phyloP scores from a whole-genome alignment of 2,888 invertebrate species.

The Lycia hirtaria region DNA sequence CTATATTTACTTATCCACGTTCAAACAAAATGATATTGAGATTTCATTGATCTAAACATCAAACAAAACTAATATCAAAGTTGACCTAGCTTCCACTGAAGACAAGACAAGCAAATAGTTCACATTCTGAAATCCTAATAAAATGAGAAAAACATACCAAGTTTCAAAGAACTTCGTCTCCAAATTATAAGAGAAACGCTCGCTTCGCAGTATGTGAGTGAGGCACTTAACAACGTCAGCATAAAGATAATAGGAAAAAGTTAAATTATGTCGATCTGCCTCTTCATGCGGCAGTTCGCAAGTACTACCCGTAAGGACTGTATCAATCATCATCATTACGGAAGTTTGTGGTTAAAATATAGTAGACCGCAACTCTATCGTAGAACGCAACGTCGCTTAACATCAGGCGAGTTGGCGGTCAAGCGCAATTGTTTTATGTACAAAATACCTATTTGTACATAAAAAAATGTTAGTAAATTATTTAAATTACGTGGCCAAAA shows the following conservation, averaged over 20 bases:
- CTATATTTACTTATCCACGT: too few species aligned
- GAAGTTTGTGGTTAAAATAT: too few species aligned
- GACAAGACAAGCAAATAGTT: conserved; percentile 19
- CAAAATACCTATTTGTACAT: too few species aligned
- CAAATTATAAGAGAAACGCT: conserved; percentile 66
- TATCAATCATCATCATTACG: too few species aligned
- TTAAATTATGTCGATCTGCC: conserved; percentile 83
- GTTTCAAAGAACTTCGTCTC: conserved; percentile 38
- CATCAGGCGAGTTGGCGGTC: too few species aligned
- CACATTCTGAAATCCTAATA: conserved; percentile 32
- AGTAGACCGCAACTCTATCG: too few species aligned
- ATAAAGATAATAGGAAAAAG: conserved; percentile 85
- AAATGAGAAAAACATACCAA: conserved; percentile 39
- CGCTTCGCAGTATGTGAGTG: conserved; percentile 70
- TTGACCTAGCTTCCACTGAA: conserved; percentile 14
- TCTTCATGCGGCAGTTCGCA: conserved; percentile 51
- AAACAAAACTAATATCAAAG: conserved; percentile 18
- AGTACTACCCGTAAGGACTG: conserved; percentile 10
- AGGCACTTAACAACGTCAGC: conserved; percentile 77
- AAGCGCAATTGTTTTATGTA: too few species aligned
- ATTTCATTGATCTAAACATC: conserved; percentile 9
- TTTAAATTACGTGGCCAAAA: too few species aligned
- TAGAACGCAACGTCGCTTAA: too few species aligned
- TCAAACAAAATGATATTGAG: not conserved
- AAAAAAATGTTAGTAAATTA: too few species aligned